Evolutionary conservation across 2,888 invertebrate species (phyloP), one percentile per base, ranked within the genome.

Genomic region (Cephonodes hylas): DNA sequence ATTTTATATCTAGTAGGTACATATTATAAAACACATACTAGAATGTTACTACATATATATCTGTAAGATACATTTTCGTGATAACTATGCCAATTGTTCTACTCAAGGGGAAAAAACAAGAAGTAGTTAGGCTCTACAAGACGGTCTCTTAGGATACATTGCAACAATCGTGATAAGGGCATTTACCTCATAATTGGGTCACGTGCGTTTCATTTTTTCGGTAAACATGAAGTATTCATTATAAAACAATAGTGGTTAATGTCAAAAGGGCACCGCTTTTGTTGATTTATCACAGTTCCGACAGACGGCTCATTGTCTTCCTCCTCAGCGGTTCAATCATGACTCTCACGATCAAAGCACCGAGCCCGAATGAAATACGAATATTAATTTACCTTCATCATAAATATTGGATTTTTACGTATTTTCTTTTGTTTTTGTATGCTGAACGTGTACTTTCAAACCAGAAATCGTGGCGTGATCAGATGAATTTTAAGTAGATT

Each of bases 251-350:
- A 74, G 81, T 79, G 75, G 77, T 76, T 80, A 80, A 78, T 82
- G 86, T 85, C 80, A 81, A 85, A 86, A 80, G 81, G 74, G 76
- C 70, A 75, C 84, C 83, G 86, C 81, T 80, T 83, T 77, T 75
- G 80, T 84, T 86, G 84, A 87, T 86, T 87, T 85, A 88, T 86
- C 77, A 76, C 70, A 71, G 80, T 80, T 75, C 77, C 72, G 75
- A 76, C 80, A 80, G 75, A 71, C 76, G 76, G 76, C 79, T 76
- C 81, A 85, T 85, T 85, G 83, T 83, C 80, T 85, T 79, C 79
- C 76, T 80, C 76, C 74, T 70, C 68, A 72, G 71, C 75, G 77
- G 75, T 78, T 79, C 77, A 75, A 79, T 83, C 83, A 58, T 73
- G 75, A 74, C 79, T 77, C 76, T 66, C 75, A 67, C 76, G 79